phyloP scores from a whole-genome alignment of 2,113 vertebrate species.

The Erythrocercus mccallii region DNA sequence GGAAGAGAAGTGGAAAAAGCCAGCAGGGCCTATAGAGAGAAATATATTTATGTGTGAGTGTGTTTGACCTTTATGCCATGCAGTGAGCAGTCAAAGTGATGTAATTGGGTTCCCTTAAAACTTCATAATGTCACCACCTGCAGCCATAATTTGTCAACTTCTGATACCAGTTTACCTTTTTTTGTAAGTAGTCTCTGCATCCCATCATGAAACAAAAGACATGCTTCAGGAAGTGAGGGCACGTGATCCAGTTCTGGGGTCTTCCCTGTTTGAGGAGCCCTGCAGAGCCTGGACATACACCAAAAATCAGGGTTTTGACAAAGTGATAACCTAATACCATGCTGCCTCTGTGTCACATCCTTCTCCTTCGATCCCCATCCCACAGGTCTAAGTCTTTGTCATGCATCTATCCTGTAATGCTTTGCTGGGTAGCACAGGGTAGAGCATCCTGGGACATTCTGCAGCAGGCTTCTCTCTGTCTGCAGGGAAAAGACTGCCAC shows the following conservation, averaged over 20 bases:
- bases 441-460: not conserved
- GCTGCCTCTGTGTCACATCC: fast-evolving
- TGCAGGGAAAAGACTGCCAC: not conserved
- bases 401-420: not conserved
- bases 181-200: not conserved
- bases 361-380: not conserved
- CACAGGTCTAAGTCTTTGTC: not conserved
- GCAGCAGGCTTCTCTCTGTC: not conserved
- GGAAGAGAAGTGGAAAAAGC: not conserved
- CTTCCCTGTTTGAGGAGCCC: not conserved
- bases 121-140: not conserved
- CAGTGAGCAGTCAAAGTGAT: not conserved
- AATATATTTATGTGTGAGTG: not conserved
- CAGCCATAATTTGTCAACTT: not conserved
- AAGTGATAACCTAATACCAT: not conserved
- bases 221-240: not conserved
- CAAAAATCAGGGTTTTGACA: not conserved
- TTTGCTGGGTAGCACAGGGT: not conserved
- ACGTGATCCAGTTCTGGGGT: not conserved
- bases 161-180: not conserved
- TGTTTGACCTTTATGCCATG: not conserved
- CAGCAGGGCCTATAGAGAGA: not conserved
- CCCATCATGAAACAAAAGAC: not conserved
- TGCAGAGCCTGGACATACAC: not conserved
- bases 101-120: not conserved